phyloP scores from a whole-genome alignment of 2,888 invertebrate species.

The Tolmerus cingulatus region DNA sequence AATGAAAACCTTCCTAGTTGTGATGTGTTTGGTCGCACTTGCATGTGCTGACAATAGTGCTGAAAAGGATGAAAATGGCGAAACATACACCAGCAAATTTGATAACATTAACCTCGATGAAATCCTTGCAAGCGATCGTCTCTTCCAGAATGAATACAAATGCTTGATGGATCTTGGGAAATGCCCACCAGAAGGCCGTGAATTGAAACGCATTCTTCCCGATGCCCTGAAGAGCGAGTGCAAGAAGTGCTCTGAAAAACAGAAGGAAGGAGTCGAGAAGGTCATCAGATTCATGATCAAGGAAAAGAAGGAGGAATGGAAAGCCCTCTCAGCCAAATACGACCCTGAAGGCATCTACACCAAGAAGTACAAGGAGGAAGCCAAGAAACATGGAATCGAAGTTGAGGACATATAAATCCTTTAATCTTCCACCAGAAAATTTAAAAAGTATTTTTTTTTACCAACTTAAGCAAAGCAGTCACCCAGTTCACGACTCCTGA shows the following conservation, averaged over 20 bases:
- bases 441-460: slow-evolving; percentile 1
- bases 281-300: slow-evolving; percentile 73
- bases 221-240: slow-evolving; percentile 76
- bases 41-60: slow-evolving; percentile 54
- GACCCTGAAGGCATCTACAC: slow-evolving; percentile 74
- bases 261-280: slow-evolving; percentile 70
- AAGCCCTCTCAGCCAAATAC: slow-evolving; percentile 71
- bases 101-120: slow-evolving; percentile 74
- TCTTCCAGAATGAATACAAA: slow-evolving; percentile 70
- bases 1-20: slow-evolving; percentile 64
- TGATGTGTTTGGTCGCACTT: slow-evolving; percentile 59
- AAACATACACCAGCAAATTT: slow-evolving; percentile 71
- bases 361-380: slow-evolving; percentile 70
- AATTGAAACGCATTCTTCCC: slow-evolving; percentile 75
- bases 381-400: slow-evolving; percentile 65
- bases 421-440: neutral
- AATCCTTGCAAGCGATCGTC: slow-evolving; percentile 70
- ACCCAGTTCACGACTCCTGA: neutral
- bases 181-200: slow-evolving; percentile 74
- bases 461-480: neutral
- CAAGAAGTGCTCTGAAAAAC: slow-evolving; percentile 72
- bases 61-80: slow-evolving; percentile 55
- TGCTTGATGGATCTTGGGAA: slow-evolving; percentile 71
- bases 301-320: slow-evolving; percentile 72
- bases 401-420: slow-evolving; percentile 16